Conservation (phyloP, 2,113 vertebrate genomes). For the Phodopus roborovskii region DNA sequence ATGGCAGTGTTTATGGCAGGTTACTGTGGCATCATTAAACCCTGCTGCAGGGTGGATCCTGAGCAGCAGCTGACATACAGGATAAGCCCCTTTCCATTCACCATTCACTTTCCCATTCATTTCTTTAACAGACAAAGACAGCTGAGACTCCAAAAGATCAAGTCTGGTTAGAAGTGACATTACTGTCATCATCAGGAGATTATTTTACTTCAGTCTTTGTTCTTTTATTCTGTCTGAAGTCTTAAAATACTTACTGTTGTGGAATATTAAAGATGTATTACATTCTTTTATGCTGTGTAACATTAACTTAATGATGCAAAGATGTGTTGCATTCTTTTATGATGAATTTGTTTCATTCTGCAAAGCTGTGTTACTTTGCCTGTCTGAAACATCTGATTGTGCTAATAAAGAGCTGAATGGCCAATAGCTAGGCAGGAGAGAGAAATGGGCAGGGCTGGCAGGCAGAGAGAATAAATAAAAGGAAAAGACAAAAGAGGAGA, state of each 20-base stretch:
- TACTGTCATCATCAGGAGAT: not conserved
- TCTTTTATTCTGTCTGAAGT: not conserved
- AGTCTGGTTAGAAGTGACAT: not conserved
- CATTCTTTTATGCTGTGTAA: not conserved
- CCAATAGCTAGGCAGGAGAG: not conserved
- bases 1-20: not conserved
- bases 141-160: not conserved
- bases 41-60: not conserved
- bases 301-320: not conserved
- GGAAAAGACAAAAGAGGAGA: not conserved
- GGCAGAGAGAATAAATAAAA: not conserved
- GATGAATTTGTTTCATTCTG: not conserved
- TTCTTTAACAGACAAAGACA: constrained; percentile 22
- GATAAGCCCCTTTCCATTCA: not conserved
- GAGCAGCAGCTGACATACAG: not conserved
- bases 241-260: not conserved
- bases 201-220: not conserved
- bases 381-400: too few species aligned
- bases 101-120: not conserved
- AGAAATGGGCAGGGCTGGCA: too few species aligned
- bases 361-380: not conserved
- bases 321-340: not conserved
- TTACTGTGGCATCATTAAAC: not conserved
- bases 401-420: not conserved
- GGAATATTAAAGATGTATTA: not conserved